phyloP scores from a whole-genome alignment of 2,888 invertebrate genomes.

The Lepidochrysops patricia region DNA sequence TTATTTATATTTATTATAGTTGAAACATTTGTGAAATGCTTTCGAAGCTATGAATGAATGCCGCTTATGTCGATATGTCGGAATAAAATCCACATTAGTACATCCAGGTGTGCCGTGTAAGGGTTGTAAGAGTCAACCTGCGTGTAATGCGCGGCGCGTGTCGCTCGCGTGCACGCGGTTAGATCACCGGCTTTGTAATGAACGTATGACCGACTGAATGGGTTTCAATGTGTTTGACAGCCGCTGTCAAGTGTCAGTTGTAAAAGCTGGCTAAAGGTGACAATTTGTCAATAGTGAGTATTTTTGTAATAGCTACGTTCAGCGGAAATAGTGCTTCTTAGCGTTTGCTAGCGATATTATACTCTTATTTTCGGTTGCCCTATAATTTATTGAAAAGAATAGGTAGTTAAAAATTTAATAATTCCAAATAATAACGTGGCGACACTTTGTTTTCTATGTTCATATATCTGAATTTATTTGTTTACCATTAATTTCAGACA shows the following conservation, averaged over 20 bases:
- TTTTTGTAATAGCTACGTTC: too few species aligned
- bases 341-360: too few species aligned
- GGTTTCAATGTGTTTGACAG: neutral
- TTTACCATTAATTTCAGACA: too few species aligned
- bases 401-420: too few species aligned
- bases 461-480: too few species aligned
- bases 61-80: neutral
- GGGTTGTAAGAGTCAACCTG: neutral
- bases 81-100: neutral
- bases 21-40: neutral
- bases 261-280: neutral
- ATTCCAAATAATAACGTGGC: too few species aligned
- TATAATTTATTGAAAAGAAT: too few species aligned
- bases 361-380: too few species aligned
- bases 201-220: neutral
- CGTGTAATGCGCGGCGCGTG: conserved; percentile 45
- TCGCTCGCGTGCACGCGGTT: conserved; percentile 36
- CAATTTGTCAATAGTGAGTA: too few species aligned
- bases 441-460: too few species aligned
- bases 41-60: neutral
- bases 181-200: neutral
- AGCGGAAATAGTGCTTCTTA: too few species aligned
- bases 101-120: conserved; percentile 2
- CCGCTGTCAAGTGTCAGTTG: neutral
- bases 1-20: too few species aligned